These are phyloP conservation scores for Spodoptera frugiperda DNA, from an alignment of 1,140 invertebrate species.

Conservation along the genomic window DNA sequence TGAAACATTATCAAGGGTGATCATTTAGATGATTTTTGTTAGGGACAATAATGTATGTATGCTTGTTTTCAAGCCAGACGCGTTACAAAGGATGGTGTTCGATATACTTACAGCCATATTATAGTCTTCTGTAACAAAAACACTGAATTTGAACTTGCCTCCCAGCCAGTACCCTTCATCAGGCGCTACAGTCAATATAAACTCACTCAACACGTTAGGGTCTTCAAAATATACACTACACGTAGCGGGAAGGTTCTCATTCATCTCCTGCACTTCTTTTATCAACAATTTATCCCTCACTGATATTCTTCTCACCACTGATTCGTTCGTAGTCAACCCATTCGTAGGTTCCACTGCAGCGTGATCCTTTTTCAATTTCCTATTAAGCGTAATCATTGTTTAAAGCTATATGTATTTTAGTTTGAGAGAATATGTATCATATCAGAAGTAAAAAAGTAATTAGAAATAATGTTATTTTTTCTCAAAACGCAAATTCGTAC, in stretches of 20 bases:
- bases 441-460: conserved; percentile 38
- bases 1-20: too few species aligned
- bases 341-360: conserved; percentile 70
- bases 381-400: conserved; percentile 92
- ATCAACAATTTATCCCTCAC: conserved; percentile 94
- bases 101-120: conserved; percentile 93
- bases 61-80: too few species aligned
- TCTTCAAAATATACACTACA: conserved; percentile 94
- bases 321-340: conserved; percentile 67
- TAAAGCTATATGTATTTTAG: conserved; percentile 48
- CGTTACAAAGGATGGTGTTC: background rate
- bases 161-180: conserved; percentile 96
- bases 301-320: conserved; percentile 89
- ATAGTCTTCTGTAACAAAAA: conserved; percentile 97
- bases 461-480: conserved; percentile 29
- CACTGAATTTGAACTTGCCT: conserved; percentile 94
- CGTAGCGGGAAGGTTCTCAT: conserved; percentile 92
- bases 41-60: too few species aligned
- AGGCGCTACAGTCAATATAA: conserved; percentile 92
- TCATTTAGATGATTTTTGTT: too few species aligned
- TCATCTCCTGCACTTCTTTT: conserved; percentile 97
- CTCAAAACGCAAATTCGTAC: conserved; percentile 35
- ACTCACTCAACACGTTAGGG: conserved; percentile 93
- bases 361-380: conserved; percentile 91
- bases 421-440: conserved; percentile 48